Evolutionary conservation across 2,113 vertebrate species (phyloP), one percentile per base, ranked within the genome.

Genomic region (Spilogale gracilis): DNA sequence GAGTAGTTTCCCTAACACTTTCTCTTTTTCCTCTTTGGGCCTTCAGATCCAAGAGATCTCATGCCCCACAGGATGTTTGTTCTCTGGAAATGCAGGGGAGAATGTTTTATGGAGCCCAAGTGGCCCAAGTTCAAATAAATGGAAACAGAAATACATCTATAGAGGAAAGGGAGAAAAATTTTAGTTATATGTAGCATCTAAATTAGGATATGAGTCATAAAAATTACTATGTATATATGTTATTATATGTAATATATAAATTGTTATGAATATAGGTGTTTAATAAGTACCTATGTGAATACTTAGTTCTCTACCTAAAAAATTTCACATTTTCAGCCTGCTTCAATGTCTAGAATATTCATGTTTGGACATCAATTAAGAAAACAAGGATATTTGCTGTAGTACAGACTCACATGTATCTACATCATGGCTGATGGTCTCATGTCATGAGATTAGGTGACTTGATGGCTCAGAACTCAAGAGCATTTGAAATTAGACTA

Each of bases 401-500:
- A 48, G 38, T 86, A 58, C 10, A 94, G 11, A 81, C 27, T 89
- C 32, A 32, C 6, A 61, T 45, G 18, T 32, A 73, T 80, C 83
- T 38, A 60, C 12, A 79, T 25, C 21, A 52, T 83, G 73, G 38
- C 6, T 92, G 10, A 84, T 74, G 43, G n/a, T 6, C 60, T 94
- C 58, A 18, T 73, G 23, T 43, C 92, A 52, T 91, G 8, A 86
- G 56, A 93, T 38, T 43, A 52, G 23, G 95, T 52, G 23, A 54
- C 45, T 65, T 73, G 18, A 56, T 96, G 21, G 79, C 73, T 88
- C 16, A 80, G 21, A 93, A 92, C 81, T 96, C 80, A 92, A 88
- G 50, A 88, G 81, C 17, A 56, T 54, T 48, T 96, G 30, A 94
- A 78, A 95, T 73, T 83, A 93, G 74, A 74, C 16, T 32, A 9